These are phyloP conservation scores for Arrhopalites spinosus DNA, from an alignment of 2,888 invertebrate genomes.

Conservation along the genomic window DNA sequence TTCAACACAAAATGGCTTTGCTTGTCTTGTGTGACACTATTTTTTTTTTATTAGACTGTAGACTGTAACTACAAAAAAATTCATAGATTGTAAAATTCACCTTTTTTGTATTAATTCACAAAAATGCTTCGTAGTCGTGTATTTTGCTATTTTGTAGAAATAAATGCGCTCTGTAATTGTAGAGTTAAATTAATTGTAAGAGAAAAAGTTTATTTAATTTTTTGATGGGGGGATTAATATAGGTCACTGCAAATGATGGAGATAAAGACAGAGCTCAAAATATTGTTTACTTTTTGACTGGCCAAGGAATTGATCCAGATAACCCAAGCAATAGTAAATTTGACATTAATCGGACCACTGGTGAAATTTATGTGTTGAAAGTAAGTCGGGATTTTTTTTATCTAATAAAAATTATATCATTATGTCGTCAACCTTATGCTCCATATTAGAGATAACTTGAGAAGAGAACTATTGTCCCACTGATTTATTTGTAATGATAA, in stretches of 20 bases:
- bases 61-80: too few species aligned
- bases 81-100: neutral
- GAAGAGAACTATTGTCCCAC: neutral
- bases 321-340: slow-evolving; percentile 95
- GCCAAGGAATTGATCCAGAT: slow-evolving; percentile 93
- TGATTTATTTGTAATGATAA: slow-evolving; percentile 5
- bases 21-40: neutral
- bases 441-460: neutral
- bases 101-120: neutral
- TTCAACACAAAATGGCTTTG: neutral
- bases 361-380: slow-evolving; percentile 93
- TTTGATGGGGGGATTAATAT: slow-evolving; percentile 49
- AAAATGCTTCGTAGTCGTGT: too few species aligned
- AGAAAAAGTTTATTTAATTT: neutral
- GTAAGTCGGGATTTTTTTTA: slow-evolving; percentile 65
- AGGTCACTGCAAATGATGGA: slow-evolving; percentile 96
- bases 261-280: slow-evolving; percentile 93
- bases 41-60: too few species aligned
- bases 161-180: too few species aligned
- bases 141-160: too few species aligned
- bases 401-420: neutral
- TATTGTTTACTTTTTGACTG: slow-evolving; percentile 93
- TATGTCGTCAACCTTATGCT: too few species aligned
- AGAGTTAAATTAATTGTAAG: too few species aligned
- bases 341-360: slow-evolving; percentile 92